phyloP scores from a whole-genome alignment of 2,888 invertebrate genomes.

The Nesidiocoris tenuis region DNA sequence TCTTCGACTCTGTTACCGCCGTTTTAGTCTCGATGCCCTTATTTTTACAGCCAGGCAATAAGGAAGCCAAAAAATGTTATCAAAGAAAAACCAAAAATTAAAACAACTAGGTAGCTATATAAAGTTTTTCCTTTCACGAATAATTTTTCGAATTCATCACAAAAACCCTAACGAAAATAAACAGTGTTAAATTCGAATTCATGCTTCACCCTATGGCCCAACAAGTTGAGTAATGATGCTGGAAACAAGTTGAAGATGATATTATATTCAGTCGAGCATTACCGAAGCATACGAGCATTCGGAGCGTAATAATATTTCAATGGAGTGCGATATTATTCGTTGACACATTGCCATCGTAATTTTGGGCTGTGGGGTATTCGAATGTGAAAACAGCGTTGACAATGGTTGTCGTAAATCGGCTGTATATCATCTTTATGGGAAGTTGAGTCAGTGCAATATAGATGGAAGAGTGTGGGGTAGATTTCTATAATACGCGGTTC shows the following conservation, averaged over 20 bases:
- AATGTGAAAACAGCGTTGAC: conserved; percentile 36
- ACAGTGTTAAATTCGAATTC: too few relatives aligned
- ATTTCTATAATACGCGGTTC: conserved; percentile 3
- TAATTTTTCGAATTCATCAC: too few relatives aligned
- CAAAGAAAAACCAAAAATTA: too few relatives aligned
- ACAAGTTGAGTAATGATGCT: neutral
- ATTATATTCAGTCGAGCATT: neutral
- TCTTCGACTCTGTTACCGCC: too few relatives aligned
- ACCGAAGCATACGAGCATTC: neutral
- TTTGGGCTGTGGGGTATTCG: conserved; percentile 6
- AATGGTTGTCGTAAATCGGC: conserved; percentile 32
- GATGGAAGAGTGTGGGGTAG: conserved; percentile 6
- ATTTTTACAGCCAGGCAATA: too few relatives aligned
- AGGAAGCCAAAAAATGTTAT: too few relatives aligned
- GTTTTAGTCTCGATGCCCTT: too few relatives aligned
- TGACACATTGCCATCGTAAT: conserved; percentile 6
- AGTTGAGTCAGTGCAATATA: conserved; percentile 4
- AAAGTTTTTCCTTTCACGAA: too few relatives aligned
- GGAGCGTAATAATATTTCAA: neutral
- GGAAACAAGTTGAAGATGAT: neutral
- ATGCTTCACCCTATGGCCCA: too few relatives aligned
- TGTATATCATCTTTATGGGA: conserved; percentile 28
- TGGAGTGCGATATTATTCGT: neutral
- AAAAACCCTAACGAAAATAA: too few relatives aligned
- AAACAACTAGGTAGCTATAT: too few relatives aligned